Base-by-base conservation (phyloP, 2,113 vertebrate species). In the Carassius carassius region DNA sequence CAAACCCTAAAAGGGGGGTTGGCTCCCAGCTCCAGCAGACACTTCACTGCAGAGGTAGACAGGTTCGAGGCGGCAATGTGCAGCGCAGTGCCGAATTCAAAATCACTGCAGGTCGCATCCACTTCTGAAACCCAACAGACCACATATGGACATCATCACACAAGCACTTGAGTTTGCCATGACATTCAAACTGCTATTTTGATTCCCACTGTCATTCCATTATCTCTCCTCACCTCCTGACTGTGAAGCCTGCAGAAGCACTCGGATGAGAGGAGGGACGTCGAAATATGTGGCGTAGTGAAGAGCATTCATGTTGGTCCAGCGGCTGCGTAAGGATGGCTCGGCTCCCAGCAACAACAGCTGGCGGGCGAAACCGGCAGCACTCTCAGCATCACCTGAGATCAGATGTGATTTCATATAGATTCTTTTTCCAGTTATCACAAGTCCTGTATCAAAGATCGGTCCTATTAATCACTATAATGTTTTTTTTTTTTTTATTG, bases 211-310 rank as follows among this genome's bases (percentile, higher is more conserved):
- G 41, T 70, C 37, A 8, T 75, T 65, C 32, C 3, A 67, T 60
- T n/a, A 51, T 25, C 21, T 17, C 21, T 5, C 69, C 94, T 94
- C 93, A 97, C 98, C 98, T 96, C 96, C 98, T 25, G 96, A 95
- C 87, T 95, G 96, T 13, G 96, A 96, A 6, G 95, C 94, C 93
- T 97, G 97, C 92, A 98, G 85, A 89, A 99, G 96, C 84, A 98
- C 92, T 16, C 88, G 88, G 87, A 99, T 96, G 12, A 99, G 95
- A 69, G 97, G 96, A 8, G 98, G 97, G 80, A 99, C 97, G 76
- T 99, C 98, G 41, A 99, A 99, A 92, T 99, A 99, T 3, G 98
- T 96, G 21, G 97, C 98, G n/a, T 99, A 99, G 91, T 99, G 98
- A 92, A 99, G 91, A 51, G 98, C 97, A 86, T 96, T 98, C 98